phyloP scores from a whole-genome alignment of 1,140 invertebrate species.

The Wiebesia pumilae region DNA sequence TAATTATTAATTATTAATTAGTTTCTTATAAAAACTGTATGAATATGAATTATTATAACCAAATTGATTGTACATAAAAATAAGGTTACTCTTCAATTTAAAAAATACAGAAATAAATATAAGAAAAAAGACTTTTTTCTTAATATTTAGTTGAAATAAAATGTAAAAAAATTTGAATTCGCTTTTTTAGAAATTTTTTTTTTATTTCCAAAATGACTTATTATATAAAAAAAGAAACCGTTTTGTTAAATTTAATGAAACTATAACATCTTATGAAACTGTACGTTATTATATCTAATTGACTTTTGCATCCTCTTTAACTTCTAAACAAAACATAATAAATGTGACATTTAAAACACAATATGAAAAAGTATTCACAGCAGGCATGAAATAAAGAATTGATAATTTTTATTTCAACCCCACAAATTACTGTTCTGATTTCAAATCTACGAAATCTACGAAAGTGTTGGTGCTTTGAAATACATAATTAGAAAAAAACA shows the following conservation, averaged over 20 bases:
- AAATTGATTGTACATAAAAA: background rate
- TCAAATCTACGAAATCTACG: slow-evolving; percentile 29
- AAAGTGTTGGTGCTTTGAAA: background rate
- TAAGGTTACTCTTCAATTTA: no score
- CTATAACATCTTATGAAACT: no score
- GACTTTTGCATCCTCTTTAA: slow-evolving; percentile 34
- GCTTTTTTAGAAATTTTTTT: background rate
- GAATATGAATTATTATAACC: background rate
- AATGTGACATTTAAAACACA: background rate
- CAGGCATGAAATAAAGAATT: slow-evolving; percentile 12
- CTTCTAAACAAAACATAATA: background rate
- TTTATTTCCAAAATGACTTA: no score
- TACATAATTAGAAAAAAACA: slow-evolving; percentile 61
- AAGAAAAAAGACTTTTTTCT: no score
- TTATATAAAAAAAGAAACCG: no score
- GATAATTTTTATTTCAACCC: background rate
- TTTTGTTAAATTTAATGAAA: no score
- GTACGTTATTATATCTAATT: background rate
- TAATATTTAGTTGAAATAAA: no score
- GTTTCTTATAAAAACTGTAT: background rate
- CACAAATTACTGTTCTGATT: slow-evolving; percentile 6
- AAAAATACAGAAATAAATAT: no score
- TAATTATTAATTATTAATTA: background rate
- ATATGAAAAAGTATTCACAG: slow-evolving; percentile 20
- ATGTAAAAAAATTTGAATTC: no score